Conservation (phyloP, 1,140 invertebrate species). For the Apis florea region DNA sequence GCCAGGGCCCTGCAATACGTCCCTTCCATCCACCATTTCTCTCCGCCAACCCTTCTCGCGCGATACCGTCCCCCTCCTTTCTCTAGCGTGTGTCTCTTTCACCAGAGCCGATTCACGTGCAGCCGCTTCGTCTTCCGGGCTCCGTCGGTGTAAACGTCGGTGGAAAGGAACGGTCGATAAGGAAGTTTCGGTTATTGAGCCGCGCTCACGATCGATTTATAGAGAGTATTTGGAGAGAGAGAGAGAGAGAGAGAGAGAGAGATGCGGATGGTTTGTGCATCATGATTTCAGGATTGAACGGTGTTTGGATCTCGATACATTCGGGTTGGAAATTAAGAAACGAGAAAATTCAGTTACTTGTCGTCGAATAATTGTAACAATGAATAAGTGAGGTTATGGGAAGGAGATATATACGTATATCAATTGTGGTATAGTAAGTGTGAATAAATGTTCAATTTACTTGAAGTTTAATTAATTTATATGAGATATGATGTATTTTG, state of each 20-base stretch:
- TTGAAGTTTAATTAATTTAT: not conserved
- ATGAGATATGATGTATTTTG: not conserved
- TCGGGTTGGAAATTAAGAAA: no score
- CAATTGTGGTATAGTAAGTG: no score
- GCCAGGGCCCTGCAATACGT: conserved; percentile 42
- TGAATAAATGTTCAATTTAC: no score
- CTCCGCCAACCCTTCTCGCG: not conserved
- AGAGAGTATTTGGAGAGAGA: no score
- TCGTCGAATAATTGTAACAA: no score
- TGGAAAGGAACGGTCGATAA: conserved; percentile 44
- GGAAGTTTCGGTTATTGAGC: conserved; percentile 48
- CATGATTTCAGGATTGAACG: no score
- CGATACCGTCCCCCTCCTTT: not conserved
- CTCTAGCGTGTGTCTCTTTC: conserved; percentile 2
- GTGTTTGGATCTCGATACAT: no score
- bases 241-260: not conserved
- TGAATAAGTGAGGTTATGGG: no score
- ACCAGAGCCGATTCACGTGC: conserved; percentile 16
- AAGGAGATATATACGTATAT: no score
- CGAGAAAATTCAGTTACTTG: no score
- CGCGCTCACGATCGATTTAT: not conserved
- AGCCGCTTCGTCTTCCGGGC: conserved; percentile 37
- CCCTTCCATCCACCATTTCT: conserved; percentile 10
- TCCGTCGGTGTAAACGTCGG: conserved; percentile 16
- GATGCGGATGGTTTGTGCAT: not conserved